Conservation (phyloP, 1,140 invertebrate genomes). For the Camponotus floridanus region DNA sequence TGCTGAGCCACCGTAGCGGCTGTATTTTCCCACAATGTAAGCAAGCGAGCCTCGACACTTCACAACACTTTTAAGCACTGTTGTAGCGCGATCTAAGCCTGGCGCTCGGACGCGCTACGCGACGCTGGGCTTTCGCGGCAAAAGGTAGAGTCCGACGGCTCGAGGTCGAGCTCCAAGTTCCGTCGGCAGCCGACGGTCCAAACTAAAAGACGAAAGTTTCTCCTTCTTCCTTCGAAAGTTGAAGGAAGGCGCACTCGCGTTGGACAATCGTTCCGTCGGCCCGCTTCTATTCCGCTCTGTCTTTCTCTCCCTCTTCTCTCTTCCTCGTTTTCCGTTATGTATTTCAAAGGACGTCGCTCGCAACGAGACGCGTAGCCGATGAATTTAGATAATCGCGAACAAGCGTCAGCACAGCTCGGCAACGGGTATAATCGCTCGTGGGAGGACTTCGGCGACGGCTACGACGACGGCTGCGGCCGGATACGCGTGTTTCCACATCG, state of each 20-base stretch:
- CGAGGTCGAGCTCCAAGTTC: neutral
- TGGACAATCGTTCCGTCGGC: slow-evolving; percentile 10
- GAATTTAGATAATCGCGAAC: slow-evolving; percentile 33
- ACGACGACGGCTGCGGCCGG: slow-evolving; percentile 61
- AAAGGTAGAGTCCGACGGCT: neutral
- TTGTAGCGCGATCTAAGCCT: slow-evolving; percentile 53
- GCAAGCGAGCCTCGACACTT: slow-evolving; percentile 78
- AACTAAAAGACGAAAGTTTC: neutral
- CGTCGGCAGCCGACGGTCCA: slow-evolving; percentile 35
- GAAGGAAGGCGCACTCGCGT: neutral
- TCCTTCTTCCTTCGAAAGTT: neutral
- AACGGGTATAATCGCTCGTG: neutral
- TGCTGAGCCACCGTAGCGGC: slow-evolving; percentile 88
- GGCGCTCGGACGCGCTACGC: slow-evolving; percentile 48
- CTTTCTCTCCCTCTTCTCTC: neutral
- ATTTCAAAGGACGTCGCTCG: neutral
- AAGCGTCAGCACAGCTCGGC: slow-evolving; percentile 66
- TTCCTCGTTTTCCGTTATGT: neutral
- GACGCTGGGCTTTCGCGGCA: slow-evolving; percentile 20
- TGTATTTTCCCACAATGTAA: slow-evolving; percentile 85
- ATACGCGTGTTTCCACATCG: slow-evolving; percentile 67
- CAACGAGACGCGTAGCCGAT: slow-evolving; percentile 49
- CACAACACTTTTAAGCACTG: slow-evolving; percentile 71
- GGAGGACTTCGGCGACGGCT: slow-evolving; percentile 16
- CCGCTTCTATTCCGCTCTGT: neutral